Base-by-base conservation (phyloP, 2,797 vertebrate species). In the Tarsius wallacei region DNA sequence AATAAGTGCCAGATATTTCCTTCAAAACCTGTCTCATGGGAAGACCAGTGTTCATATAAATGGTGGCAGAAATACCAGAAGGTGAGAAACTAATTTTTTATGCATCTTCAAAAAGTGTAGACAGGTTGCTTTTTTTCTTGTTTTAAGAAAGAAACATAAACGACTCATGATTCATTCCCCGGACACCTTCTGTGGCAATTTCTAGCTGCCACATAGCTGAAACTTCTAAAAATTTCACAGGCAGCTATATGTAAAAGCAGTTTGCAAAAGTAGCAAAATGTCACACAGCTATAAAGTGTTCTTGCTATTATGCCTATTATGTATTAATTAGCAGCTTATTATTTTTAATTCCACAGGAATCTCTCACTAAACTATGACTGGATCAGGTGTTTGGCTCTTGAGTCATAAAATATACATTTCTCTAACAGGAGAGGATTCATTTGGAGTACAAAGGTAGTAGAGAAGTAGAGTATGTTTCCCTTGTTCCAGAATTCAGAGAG, bases 61-160 rank as follows among this genome's bases (percentile, higher is more conserved):
- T 99, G 99, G 99, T 99, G 99, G 99, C 99, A 98, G 88, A 99
- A 99, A 90, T 99, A 99, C 88, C 99, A 99, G 85, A 99, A 99
- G 99, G 99, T 99, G 90, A 98, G 97, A 53, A 28, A 93, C 85
- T 77, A 0, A 57, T 17, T 88, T n/a, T 88, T 93, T 90, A 68
- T 91, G 49, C 6, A 22, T 81, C 82, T 84, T 96, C 77, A 59
- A 53, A 81, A 76, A 36, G 28, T 55, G 6, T 80, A 86, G 78
- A 59, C 47, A 71, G 73, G 33, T 93, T 64, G 55, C 13, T 70
- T 82, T 47, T 91, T 73, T 83, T 59, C n/a, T 70, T 61, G 21
- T 57, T 51, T 26, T 64, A 24, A 84, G 77, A 57, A 85, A 81
- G 59, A 70, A 74, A 70, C 28, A 51, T 11, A 49, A 76, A 47